A percentile compares a stretch with the other conserved stretches of the same genome.
phyloP scores from a whole-genome alignment of 2,888 invertebrate genomes.

The Andrena hattorfiana region DNA sequence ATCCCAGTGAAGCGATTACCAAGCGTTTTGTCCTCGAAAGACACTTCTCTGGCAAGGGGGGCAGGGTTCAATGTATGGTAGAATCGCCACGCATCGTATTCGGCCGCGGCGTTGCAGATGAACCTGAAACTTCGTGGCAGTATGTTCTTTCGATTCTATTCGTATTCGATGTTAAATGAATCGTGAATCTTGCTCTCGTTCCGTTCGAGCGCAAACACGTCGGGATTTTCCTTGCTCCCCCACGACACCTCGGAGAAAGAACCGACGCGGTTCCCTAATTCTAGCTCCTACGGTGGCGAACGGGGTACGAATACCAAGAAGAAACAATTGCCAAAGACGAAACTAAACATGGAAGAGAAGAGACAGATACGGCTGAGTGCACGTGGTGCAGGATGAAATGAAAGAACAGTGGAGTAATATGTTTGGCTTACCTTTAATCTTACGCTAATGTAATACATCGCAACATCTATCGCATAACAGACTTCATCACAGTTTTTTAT shows the following conservation, averaged over 20 bases:
- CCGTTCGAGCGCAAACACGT: neutral
- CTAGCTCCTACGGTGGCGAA: neutral
- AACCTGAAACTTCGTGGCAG: slow-evolving; percentile 41
- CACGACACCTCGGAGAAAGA: neutral
- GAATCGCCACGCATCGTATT: neutral
- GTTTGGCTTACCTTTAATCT: slow-evolving; percentile 7
- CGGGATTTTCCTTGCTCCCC: neutral
- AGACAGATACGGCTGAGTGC: slow-evolving; percentile 31
- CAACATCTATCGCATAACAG: neutral
- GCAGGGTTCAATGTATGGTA: neutral
- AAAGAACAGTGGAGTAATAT: slow-evolving; percentile 9
- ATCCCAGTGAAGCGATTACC: slow-evolving; percentile 3
- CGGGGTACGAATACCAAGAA: neutral
- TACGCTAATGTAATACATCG: slow-evolving; percentile 1
- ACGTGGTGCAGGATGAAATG: slow-evolving; percentile 40
- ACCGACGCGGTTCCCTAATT: neutral
- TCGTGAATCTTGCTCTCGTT: neutral
- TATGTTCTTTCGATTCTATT: neutral
- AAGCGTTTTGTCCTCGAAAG: neutral
- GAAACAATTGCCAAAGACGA: neutral
- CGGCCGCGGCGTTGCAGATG: neutral
- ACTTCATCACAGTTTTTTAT: neutral
- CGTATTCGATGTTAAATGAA: neutral
- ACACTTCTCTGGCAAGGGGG: neutral
- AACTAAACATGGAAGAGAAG: neutral